phyloP scores from a whole-genome alignment of 2,888 invertebrate species.

The Ellobium chinense region DNA sequence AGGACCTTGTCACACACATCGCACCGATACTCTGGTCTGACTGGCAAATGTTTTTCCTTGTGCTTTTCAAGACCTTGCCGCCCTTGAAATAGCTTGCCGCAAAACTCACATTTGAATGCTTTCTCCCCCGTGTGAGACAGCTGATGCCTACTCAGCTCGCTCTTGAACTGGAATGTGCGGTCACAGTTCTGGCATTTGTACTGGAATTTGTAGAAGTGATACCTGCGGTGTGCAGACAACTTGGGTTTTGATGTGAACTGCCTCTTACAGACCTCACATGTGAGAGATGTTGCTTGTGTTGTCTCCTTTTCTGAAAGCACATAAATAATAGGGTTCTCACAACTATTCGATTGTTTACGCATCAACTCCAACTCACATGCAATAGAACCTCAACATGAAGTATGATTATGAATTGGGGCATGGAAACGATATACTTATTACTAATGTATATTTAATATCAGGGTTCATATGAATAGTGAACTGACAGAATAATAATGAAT shows the following conservation, averaged over 20 bases:
- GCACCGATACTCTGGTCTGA: neutral
- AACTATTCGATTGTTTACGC: too few relatives aligned
- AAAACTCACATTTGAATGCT: neutral
- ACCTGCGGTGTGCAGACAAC: neutral
- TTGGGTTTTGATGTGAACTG: neutral
- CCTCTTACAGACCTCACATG: neutral
- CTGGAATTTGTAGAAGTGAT: neutral
- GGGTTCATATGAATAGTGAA: too few relatives aligned
- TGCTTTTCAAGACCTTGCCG: conserved; percentile 9
- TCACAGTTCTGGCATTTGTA: conserved; percentile 4
- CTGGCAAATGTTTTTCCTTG: neutral
- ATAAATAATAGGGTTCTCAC: too few relatives aligned
- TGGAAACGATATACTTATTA: too few relatives aligned
- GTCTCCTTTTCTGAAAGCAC: too few relatives aligned
- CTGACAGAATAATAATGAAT: too few relatives aligned
- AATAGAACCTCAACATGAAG: too few relatives aligned
- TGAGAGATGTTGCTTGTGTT: too few relatives aligned
- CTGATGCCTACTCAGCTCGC: neutral
- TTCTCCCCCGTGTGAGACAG: conserved; percentile 4
- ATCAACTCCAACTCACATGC: too few relatives aligned
- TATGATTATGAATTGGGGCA: too few relatives aligned
- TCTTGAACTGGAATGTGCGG: conserved; percentile 1
- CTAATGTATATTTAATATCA: too few relatives aligned
- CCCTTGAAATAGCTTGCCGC: conserved; percentile 1
- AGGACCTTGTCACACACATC: conserved; percentile 14